Evolutionary conservation across 2,888 invertebrate species (phyloP).

Genomic region (Diaperis boleti): DNA sequence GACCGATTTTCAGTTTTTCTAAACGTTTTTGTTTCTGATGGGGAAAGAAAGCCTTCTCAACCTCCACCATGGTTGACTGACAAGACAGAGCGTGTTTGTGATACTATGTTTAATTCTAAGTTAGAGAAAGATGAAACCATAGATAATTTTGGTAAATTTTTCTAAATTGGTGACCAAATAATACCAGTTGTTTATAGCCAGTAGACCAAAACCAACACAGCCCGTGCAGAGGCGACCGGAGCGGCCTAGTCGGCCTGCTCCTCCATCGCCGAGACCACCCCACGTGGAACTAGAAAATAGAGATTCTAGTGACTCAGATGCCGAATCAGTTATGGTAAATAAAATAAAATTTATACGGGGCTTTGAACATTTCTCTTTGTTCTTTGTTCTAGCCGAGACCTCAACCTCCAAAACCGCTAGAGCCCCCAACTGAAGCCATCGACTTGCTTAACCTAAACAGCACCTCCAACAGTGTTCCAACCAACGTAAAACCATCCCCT

Average conservation of each 20-base stretch:
- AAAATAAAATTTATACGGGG: not conserved
- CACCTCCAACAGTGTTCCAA: constrained; percentile 39
- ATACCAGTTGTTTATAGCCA: constrained; percentile 59
- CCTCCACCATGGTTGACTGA: constrained; percentile 83
- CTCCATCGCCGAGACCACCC: constrained; percentile 52
- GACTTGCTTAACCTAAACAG: constrained; percentile 72
- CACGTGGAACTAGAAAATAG: constrained; percentile 49
- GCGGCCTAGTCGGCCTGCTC: constrained; percentile 61
- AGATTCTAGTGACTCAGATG: constrained; percentile 57
- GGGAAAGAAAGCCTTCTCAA: constrained; percentile 75
- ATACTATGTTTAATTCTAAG: constrained; percentile 80
- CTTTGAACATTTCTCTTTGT: not conserved
- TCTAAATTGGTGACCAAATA: constrained; percentile 5
- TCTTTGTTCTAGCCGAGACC: constrained; percentile 18
- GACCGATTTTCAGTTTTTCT: constrained; percentile 78
- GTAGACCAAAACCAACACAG: constrained; percentile 59
- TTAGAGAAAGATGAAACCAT: constrained; percentile 86
- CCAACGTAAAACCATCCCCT: constrained; percentile 51
- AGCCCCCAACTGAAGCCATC: constrained; percentile 67
- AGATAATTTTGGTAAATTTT: constrained; percentile 80
- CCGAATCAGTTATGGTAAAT: constrained; percentile 52
- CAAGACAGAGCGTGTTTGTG: constrained; percentile 70
- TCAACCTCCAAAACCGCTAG: constrained; percentile 23
- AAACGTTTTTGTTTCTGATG: constrained; percentile 79
- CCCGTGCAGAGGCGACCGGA: constrained; percentile 62